Evolutionary conservation across 1,140 invertebrate species (phyloP).

Genomic region (Tetranychus cinnabarinus): DNA sequence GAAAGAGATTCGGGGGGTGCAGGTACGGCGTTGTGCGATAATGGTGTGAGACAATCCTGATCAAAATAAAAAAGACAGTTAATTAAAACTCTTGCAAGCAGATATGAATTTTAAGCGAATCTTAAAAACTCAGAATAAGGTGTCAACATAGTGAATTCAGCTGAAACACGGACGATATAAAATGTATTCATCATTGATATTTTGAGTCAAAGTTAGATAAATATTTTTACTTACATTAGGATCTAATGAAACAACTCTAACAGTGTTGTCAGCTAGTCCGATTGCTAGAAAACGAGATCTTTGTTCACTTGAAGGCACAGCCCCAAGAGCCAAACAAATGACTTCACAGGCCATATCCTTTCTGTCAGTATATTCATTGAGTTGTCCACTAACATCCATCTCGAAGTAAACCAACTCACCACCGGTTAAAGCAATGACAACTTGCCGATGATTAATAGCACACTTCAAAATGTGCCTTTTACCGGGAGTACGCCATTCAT

Average conservation of each 20-base stretch:
- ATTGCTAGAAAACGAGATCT: slow-evolving; percentile 89
- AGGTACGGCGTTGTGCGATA: slow-evolving; percentile 91
- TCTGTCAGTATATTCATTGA: slow-evolving; percentile 86
- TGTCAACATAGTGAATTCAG: background rate
- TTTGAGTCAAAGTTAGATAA: background rate
- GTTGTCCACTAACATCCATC: slow-evolving; percentile 89
- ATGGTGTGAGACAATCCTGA: slow-evolving; percentile 61
- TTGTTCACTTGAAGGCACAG: slow-evolving; percentile 81
- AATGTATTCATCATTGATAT: background rate
- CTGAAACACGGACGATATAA: slow-evolving; percentile 3
- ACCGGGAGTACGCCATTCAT: slow-evolving; percentile 95
- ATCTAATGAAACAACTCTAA: slow-evolving; percentile 89
- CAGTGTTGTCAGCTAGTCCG: slow-evolving; percentile 84
- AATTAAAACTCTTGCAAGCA: background rate
- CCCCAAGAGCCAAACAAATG: slow-evolving; percentile 91
- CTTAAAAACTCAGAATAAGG: background rate
- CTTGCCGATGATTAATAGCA: slow-evolving; percentile 93
- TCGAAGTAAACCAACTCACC: slow-evolving; percentile 98
- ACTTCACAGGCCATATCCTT: slow-evolving; percentile 80
- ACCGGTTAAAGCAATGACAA: slow-evolving; percentile 88
- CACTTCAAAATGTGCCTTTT: slow-evolving; percentile 93
- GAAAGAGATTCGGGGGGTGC: slow-evolving; percentile 86
- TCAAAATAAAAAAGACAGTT: background rate
- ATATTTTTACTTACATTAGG: slow-evolving; percentile 38
- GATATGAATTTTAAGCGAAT: background rate